Evolutionary conservation across 1,140 invertebrate species (phyloP), one percentile per base, ranked within the genome.

Genomic region (Acyrthosiphon pisum): DNA sequence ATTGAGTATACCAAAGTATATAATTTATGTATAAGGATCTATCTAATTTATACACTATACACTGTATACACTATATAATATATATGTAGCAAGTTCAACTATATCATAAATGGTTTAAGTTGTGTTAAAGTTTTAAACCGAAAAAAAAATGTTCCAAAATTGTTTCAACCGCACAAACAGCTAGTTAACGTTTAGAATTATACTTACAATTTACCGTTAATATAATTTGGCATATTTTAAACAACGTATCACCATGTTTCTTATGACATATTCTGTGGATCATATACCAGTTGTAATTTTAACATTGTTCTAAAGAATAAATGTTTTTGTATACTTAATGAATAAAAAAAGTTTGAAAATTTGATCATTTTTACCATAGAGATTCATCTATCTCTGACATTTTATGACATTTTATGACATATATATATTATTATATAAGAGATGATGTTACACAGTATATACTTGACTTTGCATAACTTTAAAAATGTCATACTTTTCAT

Each of bases 291-390:
- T 35, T 48, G 9, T 46, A 50, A 1, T 46, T 87, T 48, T 35
- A 35, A 88, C 18, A 50, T 88, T 88, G 30, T 50, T 35, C 18
- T 20, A 23, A n/a, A n/a, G 30, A 50, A 88, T 26, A 50, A 88
- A 23, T 86, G n/a, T 18, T 87, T 48, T 87, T 35, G 30, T n/a
- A 50, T 35, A 3, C 35, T 50, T 3, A 22, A 20, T 48, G 30
- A 6, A 6, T 4, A 50, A 53, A n/a, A 88, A 88, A 88, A 88
- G 86, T 88, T 88, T 88, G 30, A 88, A 88, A 88, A 88, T 50
- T 20, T 35, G n/a, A 88, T 30, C 35, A 88, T 50, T 88, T 35
- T 22, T 50, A 88, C 48, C 26, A 46, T 46, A 20, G 30, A 87
- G 30, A n/a, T 87, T 30, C 41, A 87, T 26, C 86, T 50, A 50